Percentiles rank a stretch among this genome's conserved stretches.
Evolutionary conservation across 2,888 invertebrate species (phyloP).

Genomic region (Drosophila imparisetae): DNA sequence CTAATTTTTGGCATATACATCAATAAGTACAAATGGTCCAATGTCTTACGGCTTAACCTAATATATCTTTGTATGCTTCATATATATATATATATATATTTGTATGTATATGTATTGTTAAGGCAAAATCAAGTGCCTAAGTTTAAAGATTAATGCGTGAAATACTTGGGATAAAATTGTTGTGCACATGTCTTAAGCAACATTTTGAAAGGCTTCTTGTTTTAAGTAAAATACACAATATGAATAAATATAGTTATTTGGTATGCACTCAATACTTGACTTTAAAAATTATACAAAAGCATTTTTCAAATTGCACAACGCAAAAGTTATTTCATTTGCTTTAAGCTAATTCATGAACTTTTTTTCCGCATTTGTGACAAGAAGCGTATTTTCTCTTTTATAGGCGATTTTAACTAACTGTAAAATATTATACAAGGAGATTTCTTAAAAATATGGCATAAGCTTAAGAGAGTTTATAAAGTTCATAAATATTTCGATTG

Average conservation of each 20-base stretch:
- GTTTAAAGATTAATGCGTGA: conserved; percentile 14
- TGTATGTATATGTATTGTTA: neutral
- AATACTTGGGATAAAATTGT: conserved; percentile 13
- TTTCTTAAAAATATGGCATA: conserved; percentile 14
- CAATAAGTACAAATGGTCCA: conserved; percentile 66
- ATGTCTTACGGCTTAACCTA: conserved; percentile 29
- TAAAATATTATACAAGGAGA: conserved; percentile 7
- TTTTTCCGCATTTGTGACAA: conserved; percentile 11
- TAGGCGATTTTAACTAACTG: conserved; percentile 3
- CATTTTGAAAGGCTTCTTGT: neutral
- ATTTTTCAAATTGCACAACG: conserved; percentile 15
- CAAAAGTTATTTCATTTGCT: conserved; percentile 17
- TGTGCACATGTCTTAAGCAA: conserved; percentile 26
- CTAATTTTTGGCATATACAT: conserved; percentile 67
- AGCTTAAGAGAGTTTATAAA: conserved; percentile 2
- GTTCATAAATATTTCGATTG: conserved; percentile 33
- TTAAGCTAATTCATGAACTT: conserved; percentile 25
- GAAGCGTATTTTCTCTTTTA: conserved; percentile 34
- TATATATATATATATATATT: neutral
- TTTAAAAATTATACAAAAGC: conserved; percentile 8
- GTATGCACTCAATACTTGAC: conserved; percentile 27
- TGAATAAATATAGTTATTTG: conserved; percentile 42
- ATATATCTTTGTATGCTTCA: conserved; percentile 14
- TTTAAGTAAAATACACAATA: conserved; percentile 6
- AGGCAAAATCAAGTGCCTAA: conserved; percentile 18